Percentiles rank a stretch among this genome's conserved stretches.
Conservation (phyloP, 2,888 invertebrate genomes). For the Catocala fraxini region DNA sequence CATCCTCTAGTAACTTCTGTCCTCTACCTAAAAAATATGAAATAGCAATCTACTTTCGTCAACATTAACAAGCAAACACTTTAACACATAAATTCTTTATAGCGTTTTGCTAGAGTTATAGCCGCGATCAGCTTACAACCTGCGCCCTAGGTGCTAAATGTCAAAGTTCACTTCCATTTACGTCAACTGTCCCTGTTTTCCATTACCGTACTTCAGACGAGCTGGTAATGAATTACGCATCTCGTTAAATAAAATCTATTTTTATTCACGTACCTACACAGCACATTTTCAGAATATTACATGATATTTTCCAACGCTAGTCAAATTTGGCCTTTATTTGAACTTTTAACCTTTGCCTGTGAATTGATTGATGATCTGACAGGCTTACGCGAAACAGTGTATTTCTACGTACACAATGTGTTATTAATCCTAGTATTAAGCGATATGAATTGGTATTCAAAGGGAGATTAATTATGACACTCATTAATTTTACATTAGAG, state of each 20-base stretch:
- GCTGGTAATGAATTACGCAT: conserved; percentile 32
- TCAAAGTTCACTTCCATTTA: conserved; percentile 52
- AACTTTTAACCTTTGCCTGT: not conserved
- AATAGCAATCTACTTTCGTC: too few relatives aligned
- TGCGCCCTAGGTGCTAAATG: conserved; percentile 43
- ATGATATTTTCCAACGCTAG: not conserved
- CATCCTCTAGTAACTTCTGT: too few relatives aligned
- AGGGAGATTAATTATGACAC: too few relatives aligned
- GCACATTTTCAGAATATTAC: not conserved
- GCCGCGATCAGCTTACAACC: conserved; percentile 16
- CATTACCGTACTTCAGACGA: conserved; percentile 34
- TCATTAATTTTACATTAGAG: too few relatives aligned
- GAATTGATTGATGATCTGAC: conserved; percentile 10
- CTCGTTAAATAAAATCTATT: conserved; percentile 14
- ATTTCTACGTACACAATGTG: not conserved
- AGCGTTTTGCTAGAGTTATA: not conserved
- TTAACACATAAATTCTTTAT: too few relatives aligned
- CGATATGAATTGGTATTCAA: too few relatives aligned
- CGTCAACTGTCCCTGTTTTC: conserved; percentile 44
- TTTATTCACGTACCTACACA: conserved; percentile 4
- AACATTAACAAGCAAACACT: too few relatives aligned
- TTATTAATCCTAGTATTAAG: not conserved
- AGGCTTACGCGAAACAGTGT: not conserved
- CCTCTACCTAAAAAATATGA: not conserved
- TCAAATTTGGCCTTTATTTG: conserved; percentile 1